Evolutionary conservation across 2,797 vertebrate genomes (phyloP).

Genomic region (Brachymystax lenok): DNA sequence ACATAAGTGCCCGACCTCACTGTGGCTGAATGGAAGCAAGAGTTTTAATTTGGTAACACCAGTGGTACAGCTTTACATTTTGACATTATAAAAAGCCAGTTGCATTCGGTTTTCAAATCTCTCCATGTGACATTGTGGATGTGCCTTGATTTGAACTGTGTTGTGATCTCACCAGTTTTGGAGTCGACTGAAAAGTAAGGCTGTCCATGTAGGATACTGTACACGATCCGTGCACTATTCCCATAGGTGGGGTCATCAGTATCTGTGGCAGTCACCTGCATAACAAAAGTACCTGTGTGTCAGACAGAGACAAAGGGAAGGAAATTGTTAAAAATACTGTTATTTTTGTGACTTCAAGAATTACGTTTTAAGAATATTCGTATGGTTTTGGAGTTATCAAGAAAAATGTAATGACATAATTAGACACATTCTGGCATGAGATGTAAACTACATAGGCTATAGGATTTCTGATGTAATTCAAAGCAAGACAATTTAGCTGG

Average conservation of each 20-base stretch:
- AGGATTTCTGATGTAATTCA: neutral
- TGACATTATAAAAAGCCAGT: neutral
- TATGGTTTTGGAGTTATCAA: neutral
- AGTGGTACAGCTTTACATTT: neutral
- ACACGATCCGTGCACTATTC: constrained; percentile 91
- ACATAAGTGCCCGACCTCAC: too few species aligned
- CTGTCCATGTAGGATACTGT: constrained; percentile 93
- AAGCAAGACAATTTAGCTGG: neutral
- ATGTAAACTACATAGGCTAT: neutral
- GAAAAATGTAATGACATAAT: neutral
- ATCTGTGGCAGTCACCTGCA: constrained; percentile 90
- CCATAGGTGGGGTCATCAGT: constrained; percentile 93
- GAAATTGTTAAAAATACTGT: neutral
- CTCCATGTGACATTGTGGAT: neutral
- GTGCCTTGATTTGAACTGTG: neutral
- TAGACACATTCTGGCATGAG: neutral
- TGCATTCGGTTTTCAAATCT: neutral
- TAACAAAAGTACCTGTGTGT: constrained; percentile 86
- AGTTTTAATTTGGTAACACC: too few species aligned
- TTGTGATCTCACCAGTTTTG: constrained; percentile 85
- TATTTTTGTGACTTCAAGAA: neutral
- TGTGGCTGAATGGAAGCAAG: too few species aligned
- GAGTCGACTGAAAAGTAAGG: constrained; percentile 95
- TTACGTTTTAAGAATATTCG: neutral
- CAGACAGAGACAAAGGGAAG: neutral